These are phyloP conservation scores for Drosophila histrio DNA, from an alignment of 2,888 invertebrate genomes.

Conservation along the genomic window DNA sequence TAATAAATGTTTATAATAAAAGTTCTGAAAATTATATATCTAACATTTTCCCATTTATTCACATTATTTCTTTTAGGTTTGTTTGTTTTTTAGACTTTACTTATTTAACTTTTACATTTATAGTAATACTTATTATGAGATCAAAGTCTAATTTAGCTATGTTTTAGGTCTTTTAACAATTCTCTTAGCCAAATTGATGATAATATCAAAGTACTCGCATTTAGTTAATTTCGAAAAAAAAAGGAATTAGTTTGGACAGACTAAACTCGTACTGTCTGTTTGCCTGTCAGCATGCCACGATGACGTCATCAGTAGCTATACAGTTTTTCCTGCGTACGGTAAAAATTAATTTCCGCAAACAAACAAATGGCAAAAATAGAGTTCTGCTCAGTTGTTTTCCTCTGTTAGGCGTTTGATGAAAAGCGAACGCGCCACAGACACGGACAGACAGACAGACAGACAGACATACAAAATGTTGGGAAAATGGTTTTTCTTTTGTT, in stretches of 20 bases:
- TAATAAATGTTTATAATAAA: too few species aligned
- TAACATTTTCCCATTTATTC: too few species aligned
- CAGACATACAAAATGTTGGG: not conserved
- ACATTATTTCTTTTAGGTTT: too few species aligned
- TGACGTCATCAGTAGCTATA: slow-evolving; percentile 41
- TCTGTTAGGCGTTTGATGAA: slow-evolving; percentile 10
- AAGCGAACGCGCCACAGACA: slow-evolving; percentile 12
- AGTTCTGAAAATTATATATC: too few species aligned
- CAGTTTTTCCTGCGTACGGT: slow-evolving; percentile 38
- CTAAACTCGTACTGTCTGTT: not conserved
- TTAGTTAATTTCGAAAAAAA: not conserved
- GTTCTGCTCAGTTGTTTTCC: slow-evolving; percentile 17
- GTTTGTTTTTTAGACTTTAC: too few species aligned
- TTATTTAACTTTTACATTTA: too few species aligned
- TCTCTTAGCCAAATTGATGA: not conserved
- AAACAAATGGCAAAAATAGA: slow-evolving; percentile 56
- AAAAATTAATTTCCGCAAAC: slow-evolving; percentile 56
- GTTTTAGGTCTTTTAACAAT: not conserved
- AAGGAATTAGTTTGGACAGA: slow-evolving; percentile 1
- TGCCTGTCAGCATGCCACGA: slow-evolving; percentile 25
- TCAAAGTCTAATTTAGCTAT: not conserved
- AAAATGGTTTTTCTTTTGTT: slow-evolving; percentile 43
- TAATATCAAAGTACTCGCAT: not conserved
- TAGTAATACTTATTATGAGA: not conserved
- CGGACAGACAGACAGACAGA: not conserved